These are phyloP conservation scores for Apocrypta bakeri DNA, from an alignment of 1,140 invertebrate genomes.

Conservation along the genomic window DNA sequence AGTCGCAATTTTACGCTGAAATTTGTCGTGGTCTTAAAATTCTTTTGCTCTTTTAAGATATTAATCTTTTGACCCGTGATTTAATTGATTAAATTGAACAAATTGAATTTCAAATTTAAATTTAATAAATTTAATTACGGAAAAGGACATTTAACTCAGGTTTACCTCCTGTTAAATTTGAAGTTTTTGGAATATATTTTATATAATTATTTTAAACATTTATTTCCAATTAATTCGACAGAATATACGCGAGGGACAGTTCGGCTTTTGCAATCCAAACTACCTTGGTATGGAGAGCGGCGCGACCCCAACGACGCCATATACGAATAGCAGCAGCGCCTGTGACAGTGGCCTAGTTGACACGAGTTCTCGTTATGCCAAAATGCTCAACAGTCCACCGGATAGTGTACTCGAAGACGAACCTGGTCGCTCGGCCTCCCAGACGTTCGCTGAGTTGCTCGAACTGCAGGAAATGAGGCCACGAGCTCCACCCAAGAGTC, in stretches of 20 bases:
- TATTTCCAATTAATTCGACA: too few relatives aligned
- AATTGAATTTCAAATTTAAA: too few relatives aligned
- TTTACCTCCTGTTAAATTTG: too few relatives aligned
- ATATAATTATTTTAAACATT: too few relatives aligned
- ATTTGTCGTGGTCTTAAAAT: too few relatives aligned
- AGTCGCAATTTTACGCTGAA: too few relatives aligned
- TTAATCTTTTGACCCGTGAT: too few relatives aligned
- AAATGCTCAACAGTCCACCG: conserved; percentile 74
- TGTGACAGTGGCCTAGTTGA: conserved; percentile 37
- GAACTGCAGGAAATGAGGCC: conserved; percentile 71
- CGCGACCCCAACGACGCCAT: neutral
- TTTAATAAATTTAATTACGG: too few relatives aligned
- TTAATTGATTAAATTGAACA: too few relatives aligned
- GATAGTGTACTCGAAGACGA: conserved; percentile 76
- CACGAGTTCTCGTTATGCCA: conserved; percentile 66
- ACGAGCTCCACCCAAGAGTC: conserved; percentile 69
- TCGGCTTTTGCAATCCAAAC: conserved; percentile 84
- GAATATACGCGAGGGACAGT: conserved; percentile 74
- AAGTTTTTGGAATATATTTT: too few relatives aligned
- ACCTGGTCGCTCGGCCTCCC: conserved; percentile 70
- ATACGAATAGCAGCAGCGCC: neutral
- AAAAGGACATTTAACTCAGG: too few relatives aligned
- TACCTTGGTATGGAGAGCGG: conserved; percentile 79
- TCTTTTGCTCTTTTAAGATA: too few relatives aligned
- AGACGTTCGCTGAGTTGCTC: conserved; percentile 70